Evolutionary conservation across 2,797 vertebrate species (phyloP), one percentile per base, ranked within the genome.

Genomic region (Siniperca scherzeri): DNA sequence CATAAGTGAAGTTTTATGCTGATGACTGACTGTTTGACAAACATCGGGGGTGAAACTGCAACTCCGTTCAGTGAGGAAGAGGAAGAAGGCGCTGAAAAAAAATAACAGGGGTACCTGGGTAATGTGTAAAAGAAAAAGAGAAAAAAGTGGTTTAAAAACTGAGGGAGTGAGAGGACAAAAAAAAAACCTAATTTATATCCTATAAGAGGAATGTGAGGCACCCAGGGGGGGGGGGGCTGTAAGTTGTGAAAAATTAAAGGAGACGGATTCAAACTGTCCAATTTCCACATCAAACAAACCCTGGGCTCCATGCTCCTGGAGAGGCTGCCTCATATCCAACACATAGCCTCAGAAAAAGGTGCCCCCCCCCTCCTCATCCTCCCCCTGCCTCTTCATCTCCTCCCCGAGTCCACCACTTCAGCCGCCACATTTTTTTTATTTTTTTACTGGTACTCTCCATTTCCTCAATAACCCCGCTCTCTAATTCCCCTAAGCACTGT

Each of bases 181-280:
- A 96, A 81, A 88, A 88, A 81, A 95, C 93, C 95, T 96, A 96
- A 95, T 96, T 94, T 95, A 96, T 95, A 97, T 97, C 96, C 92
- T 95, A 97, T 97, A 96, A 97, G 97, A 96, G 97, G 96, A 97
- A 93, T 95, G 96, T 95, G 96, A 91, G 93, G 94, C 96, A 96
- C 97, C 96, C 97, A 91, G 96, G 97, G 97, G 97, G 96, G 96
- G 97, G 97, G 96, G 97, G 93, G 95, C 97, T 97, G 96, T 96
- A 97, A 97, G 97, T 98, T 97, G 97, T 99, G 97, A 99, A 99
- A 99, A 99, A 99, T 99, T 99, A 98, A 99, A 99, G 97, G 97
- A 97, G 98, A 98, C 96, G 96, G 97, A 98, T 98, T 99, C 97
- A 99, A 99, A 99, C 98, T 99, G 98, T 98, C 98, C 98, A 98